These are phyloP conservation scores for Zaprionus camerounensis DNA, from an alignment of 1,140 invertebrate genomes.

Conservation along the genomic window DNA sequence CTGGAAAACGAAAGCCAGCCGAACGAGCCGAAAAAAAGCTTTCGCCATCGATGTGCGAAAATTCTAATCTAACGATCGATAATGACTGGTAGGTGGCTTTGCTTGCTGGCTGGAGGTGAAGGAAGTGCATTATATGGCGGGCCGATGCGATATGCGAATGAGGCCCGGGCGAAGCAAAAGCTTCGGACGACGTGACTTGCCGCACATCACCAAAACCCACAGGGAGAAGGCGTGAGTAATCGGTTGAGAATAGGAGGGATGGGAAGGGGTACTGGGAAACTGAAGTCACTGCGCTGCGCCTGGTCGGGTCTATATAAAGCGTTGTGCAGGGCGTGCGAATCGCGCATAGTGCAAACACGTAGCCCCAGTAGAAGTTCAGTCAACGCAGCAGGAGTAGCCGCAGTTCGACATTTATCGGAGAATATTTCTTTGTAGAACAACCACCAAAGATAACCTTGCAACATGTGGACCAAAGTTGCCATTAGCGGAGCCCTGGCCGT, in stretches of 20 bases:
- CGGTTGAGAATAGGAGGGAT: background rate
- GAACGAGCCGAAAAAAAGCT: background rate
- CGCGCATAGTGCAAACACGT: conserved; percentile 62
- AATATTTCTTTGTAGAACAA: no score
- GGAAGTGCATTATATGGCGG: conserved; percentile 59
- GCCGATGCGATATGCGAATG: background rate
- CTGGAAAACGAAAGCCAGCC: background rate
- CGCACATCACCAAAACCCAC: conserved; percentile 56
- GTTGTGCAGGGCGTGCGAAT: conserved; percentile 41
- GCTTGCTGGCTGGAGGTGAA: conserved; percentile 26
- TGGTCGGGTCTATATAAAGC: conserved; percentile 57
- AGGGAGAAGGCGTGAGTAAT: conserved; percentile 4
- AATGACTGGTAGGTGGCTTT: conserved; percentile 37
- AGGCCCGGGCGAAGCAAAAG: conserved; percentile 15
- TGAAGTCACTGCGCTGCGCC: conserved; percentile 9
- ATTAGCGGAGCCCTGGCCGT: conserved; percentile 58
- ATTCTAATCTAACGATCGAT: conserved; percentile 74
- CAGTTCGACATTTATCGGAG: background rate
- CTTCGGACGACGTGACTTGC: conserved; percentile 69
- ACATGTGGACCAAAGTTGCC: conserved; percentile 69
- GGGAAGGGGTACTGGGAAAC: background rate
- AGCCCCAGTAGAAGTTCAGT: conserved; percentile 7
- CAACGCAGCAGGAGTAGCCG: background rate
- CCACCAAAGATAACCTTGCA: background rate
- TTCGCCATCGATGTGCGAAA: conserved; percentile 44